Conservation (phyloP, 2,888 invertebrate species). For the Furcula furcula region DNA sequence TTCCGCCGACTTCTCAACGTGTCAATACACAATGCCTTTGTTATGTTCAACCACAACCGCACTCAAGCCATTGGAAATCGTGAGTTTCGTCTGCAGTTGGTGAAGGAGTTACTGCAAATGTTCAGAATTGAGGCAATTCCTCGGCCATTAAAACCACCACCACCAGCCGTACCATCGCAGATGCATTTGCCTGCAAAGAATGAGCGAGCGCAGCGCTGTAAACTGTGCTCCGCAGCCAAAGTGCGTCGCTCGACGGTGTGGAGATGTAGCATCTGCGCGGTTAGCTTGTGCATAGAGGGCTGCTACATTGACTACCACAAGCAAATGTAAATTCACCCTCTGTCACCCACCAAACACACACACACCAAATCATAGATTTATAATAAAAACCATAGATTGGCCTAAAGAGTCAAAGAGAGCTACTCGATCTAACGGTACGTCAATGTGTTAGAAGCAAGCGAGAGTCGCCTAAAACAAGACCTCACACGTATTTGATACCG, state of each 20-base stretch:
- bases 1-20: no score
- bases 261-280: slow-evolving; percentile 1
- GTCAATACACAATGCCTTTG: slow-evolving; percentile 1
- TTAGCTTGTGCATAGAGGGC: slow-evolving; percentile 2
- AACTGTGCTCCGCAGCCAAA: slow-evolving; percentile 1
- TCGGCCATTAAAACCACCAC: background rate
- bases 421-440: no score
- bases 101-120: background rate
- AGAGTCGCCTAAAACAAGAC: no score
- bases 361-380: no score
- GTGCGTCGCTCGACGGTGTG: background rate
- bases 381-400: no score
- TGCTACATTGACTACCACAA: slow-evolving; percentile 3
- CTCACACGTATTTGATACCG: no score
- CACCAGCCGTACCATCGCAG: background rate
- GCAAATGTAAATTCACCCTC: no score
- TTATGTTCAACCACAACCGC: slow-evolving; percentile 2
- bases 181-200: slow-evolving; percentile 1
- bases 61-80: background rate
- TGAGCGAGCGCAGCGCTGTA: slow-evolving; percentile 1
- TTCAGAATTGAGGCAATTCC: background rate
- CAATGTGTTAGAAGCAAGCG: no score
- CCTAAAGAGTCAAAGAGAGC: no score
- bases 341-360: no score
- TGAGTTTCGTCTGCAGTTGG: slow-evolving; percentile 1